Evolutionary conservation across 2,888 invertebrate species (phyloP).

Genomic region (Ditula angustiorana): DNA sequence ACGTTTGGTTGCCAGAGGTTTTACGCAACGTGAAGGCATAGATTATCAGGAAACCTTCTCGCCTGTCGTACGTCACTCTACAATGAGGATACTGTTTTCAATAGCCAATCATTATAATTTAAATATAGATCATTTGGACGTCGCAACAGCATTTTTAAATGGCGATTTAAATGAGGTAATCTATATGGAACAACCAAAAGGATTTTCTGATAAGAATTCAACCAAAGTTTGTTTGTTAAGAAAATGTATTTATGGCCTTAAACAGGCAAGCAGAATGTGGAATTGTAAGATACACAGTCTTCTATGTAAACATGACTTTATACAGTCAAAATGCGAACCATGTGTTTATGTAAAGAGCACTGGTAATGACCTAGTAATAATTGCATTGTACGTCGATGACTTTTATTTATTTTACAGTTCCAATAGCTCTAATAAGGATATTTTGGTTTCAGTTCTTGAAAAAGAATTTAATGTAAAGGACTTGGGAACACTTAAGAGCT

Average conservation of each 20-base stretch:
- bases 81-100: conserved; percentile 13
- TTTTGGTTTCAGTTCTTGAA: conserved; percentile 2
- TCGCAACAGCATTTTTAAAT: too few species aligned
- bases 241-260: too few species aligned
- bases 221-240: conserved; percentile 2
- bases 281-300: conserved; percentile 2
- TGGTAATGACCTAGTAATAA: conserved; percentile 11
- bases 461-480: conserved; percentile 13
- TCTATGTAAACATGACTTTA: neutral
- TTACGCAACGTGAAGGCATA: conserved; percentile 3
- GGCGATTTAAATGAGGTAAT: too few species aligned
- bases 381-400: conserved; percentile 12
- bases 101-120: conserved; percentile 8
- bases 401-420: conserved; percentile 1
- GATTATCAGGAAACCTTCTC: conserved; percentile 6
- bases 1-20: too few species aligned
- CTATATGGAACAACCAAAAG: conserved; percentile 8
- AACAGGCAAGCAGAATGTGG: too few species aligned
- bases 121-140: too few species aligned
- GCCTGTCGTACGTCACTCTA: conserved; percentile 12
- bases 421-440: neutral
- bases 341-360: neutral
- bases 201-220: conserved; percentile 4
- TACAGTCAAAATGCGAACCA: neutral
- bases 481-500: conserved; percentile 2